Evolutionary conservation across 2,888 invertebrate genomes (phyloP), one percentile per base, ranked within the genome.

Genomic region (Gandaritis pyraliata): DNA sequence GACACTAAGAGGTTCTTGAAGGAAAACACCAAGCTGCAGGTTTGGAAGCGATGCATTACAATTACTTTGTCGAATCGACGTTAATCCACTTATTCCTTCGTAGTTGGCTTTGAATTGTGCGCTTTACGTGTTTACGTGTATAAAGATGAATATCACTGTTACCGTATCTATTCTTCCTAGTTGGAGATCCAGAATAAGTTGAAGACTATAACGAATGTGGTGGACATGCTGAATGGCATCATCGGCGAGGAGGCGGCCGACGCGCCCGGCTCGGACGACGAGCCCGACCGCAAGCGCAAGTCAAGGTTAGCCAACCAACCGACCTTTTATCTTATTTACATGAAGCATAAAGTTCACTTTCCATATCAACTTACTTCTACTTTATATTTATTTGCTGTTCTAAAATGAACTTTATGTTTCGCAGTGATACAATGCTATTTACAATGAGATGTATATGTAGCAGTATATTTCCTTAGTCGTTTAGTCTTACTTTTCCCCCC

Each of bases 21-120:
- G 80, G 96, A 97, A 85, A 97, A 97, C 85, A 95, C 95, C 74
- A 96, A 96, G 76, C 87, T 97, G 56, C 97, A 97, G 96, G 97
- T 97, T 93, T 93, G 86, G 64, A 57, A 70, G 66, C 58, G 64
- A 68, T 64, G 12, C 13, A 46, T 55, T 65, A 54, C 33, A 8
- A 58, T 49, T 15, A 57, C 39, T 38, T 51, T 46, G 8, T 13
- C 43, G n/a, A 53, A 36, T 61, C 53, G 29, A 50, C 11, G 53
- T 45, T 45, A 47, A n/a, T 54, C 53, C 53, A 8, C 6, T 46
- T 57, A 46, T 36, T 15, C 15, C 11, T 54, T 64, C 51, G 18
- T 61, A 61, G 61, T 64, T 61, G 49, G 58, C 64, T 65, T 62
- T 58, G 7, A 61, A 61, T 48, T 50, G 45, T 60, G 13, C 41